These are phyloP conservation scores for Hydriomena furcata DNA, from an alignment of 2,888 invertebrate species.

Conservation along the genomic window DNA sequence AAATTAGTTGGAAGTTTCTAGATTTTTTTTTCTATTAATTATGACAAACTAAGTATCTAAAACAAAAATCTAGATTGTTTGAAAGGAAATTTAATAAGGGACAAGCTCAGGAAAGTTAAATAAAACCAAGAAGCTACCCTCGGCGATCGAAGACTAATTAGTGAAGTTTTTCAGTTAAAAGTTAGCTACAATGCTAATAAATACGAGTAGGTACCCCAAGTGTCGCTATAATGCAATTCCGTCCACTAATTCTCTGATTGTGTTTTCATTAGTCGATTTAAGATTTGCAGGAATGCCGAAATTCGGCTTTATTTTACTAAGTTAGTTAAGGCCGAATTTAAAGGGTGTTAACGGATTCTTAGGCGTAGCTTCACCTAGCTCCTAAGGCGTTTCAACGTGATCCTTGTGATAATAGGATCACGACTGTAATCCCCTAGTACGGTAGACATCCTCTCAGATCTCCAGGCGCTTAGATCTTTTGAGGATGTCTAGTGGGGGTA, in stretches of 20 bases:
- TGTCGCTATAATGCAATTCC: conserved; percentile 48
- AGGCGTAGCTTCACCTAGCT: too few relatives aligned
- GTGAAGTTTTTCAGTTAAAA: conserved; percentile 21
- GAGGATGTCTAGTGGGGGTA: too few relatives aligned
- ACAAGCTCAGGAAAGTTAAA: background rate
- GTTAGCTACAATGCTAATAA: conserved; percentile 53
- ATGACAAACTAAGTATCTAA: too few relatives aligned
- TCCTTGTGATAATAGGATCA: too few relatives aligned
- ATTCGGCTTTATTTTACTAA: conserved; percentile 12
- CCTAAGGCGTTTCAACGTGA: too few relatives aligned
- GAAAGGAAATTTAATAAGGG: conserved; percentile 1
- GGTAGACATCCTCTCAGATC: too few relatives aligned
- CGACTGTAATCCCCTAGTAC: too few relatives aligned
- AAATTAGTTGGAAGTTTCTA: too few relatives aligned
- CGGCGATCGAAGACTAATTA: conserved; percentile 2
- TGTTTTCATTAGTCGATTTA: conserved; percentile 30
- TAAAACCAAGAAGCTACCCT: conserved; percentile 1
- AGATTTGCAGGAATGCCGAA: conserved; percentile 14
- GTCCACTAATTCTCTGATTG: conserved; percentile 43
- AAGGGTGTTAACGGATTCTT: too few relatives aligned
- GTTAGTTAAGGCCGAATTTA: background rate
- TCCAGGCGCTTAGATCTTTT: too few relatives aligned
- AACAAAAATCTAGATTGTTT: background rate
- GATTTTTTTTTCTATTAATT: too few relatives aligned
- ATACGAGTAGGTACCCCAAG: conserved; percentile 31